Evolutionary conservation across 2,797 vertebrate genomes (phyloP), one percentile per base, ranked within the genome.

Genomic region (Uromys caudimaculatus): DNA sequence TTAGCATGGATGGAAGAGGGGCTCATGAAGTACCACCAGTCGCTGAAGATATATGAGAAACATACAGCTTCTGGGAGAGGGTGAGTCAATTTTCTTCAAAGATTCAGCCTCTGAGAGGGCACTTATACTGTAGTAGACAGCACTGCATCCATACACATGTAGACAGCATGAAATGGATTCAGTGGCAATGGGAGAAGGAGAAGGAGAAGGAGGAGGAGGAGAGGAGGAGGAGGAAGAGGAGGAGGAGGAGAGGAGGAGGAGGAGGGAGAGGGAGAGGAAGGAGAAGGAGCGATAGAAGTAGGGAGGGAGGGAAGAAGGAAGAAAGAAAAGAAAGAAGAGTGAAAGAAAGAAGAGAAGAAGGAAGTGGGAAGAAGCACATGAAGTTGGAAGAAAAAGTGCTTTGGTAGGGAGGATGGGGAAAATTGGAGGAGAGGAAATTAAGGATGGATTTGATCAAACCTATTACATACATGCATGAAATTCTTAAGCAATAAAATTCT

Each of bases 221-320:
- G 44, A 21, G 2, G 27, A 54, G 4, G 47, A 35, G 11, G 10
- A 11, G 0, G 2, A n/a, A 10, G 2, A 3, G 13, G 14, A 24
- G 2, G 6, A 29, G 44, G 4, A 3, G 23, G 6, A 0, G 24
- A 64, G 32, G 62, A 13, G 32, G 62, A 13, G 9, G 32, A n/a
- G 35, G 35, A 17, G 35, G 35, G 17, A 17, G 64, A 5, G 21
- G 12, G 21, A 56, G 7, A 19, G 32, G 17, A 17, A 23, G 19
- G 38, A 41, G 16, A 24, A 27, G 12, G 23, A 75, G 10, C 12
- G 4, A 10, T 6, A 19, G 17, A 11, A 41, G 38, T 16, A 17
- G 21, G 6, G 35, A 81, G 13, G 64, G 14, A 67, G 2, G 29
- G 27, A 29, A 35, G 64, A 64, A 32, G 27, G 27, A 64, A 64